A percentile compares a stretch with the other conserved stretches of the same genome.
Conservation (phyloP, 2,797 vertebrate genomes). For the Todus mexicanus region DNA sequence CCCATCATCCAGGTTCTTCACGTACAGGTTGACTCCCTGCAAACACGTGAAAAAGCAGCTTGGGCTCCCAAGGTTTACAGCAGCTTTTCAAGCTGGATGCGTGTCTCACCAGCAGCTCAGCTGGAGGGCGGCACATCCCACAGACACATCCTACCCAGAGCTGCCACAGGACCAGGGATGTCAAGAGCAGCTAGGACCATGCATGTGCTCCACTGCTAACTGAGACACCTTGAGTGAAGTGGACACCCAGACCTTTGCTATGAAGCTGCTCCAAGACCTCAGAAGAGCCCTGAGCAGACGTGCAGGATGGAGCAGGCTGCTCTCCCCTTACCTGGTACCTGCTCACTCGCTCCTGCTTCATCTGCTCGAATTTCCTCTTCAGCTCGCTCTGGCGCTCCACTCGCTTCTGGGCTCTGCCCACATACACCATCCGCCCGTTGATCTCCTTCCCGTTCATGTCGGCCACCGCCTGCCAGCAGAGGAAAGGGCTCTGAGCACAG, state of each 20-base stretch:
- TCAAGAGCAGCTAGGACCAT: neutral
- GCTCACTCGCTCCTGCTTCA: slow-evolving; percentile 91
- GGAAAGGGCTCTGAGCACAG: neutral
- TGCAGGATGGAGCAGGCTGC: neutral
- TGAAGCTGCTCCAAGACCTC: neutral
- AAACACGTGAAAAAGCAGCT: neutral
- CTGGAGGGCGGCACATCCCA: neutral
- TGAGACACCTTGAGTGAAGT: accelerated
- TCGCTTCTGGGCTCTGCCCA: slow-evolving; percentile 93
- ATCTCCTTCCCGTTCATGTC: slow-evolving; percentile 95
- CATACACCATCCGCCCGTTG: slow-evolving; percentile 85
- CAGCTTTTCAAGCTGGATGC: neutral
- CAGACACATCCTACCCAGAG: neutral
- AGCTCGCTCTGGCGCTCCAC: slow-evolving; percentile 92
- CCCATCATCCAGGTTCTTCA: slow-evolving; percentile 95
- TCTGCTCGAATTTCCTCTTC: slow-evolving; percentile 91
- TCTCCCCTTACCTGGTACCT: slow-evolving; percentile 86
- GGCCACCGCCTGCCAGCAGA: slow-evolving; percentile 82
- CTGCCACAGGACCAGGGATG: neutral
- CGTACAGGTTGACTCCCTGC: slow-evolving; percentile 96
- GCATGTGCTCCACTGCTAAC: accelerated
- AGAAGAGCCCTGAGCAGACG: too few species aligned
- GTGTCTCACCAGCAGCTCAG: neutral
- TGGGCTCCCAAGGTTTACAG: neutral
- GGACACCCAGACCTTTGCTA: neutral